Evolutionary conservation across 92 coral and sea anemone genomes (phyloP), one percentile per base, ranked within the genome.

Genomic region (Zoanthus gigantus): DNA sequence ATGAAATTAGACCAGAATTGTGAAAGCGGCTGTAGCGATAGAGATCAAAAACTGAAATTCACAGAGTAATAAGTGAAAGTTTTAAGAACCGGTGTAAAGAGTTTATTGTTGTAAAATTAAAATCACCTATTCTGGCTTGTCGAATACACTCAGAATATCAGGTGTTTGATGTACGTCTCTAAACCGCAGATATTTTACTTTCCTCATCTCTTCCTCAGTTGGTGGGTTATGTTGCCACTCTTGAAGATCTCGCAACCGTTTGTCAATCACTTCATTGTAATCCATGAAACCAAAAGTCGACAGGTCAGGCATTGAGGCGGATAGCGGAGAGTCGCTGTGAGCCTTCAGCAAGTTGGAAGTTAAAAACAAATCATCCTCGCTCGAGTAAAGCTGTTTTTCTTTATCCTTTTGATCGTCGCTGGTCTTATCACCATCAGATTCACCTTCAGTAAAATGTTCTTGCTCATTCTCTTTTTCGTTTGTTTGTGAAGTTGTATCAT

Each of bases 211-310:
- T 17, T 90, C 90, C 76, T 93, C 92, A 2, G 84, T 88, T 32
- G 98, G 98, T 0, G 90, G 87, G 47, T 92, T 92, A 45, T 46
- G 85, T 14, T 46, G 85, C 85, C 85, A 81, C n/a, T 95, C 94
- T 48, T 95, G 86, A 1, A 84, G 71, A 32, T 91, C 81, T 76
- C 88, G 74, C 60, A 96, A 75, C 15, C 98, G 84, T 37, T 90
- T 90, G 71, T 93, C 96, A 34, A 94, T 93, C 32, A 94, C 98
- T 14, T 94, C 96, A 78, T 94, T 90, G 45, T 94, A 96, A 72
- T 94, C 96, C 94, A 91, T 92, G 82, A 92, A 93, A n/a, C 98
- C 98, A 17, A 95, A 60, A 63, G 93, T 93, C 9, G 94, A 80
- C n/a, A 95, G 83, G 74, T 95, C 96, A 9, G 96, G 98, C 89